Evolutionary conservation across 2,888 invertebrate genomes (phyloP), one percentile per base, ranked within the genome.

Genomic region (Oithona nana): DNA sequence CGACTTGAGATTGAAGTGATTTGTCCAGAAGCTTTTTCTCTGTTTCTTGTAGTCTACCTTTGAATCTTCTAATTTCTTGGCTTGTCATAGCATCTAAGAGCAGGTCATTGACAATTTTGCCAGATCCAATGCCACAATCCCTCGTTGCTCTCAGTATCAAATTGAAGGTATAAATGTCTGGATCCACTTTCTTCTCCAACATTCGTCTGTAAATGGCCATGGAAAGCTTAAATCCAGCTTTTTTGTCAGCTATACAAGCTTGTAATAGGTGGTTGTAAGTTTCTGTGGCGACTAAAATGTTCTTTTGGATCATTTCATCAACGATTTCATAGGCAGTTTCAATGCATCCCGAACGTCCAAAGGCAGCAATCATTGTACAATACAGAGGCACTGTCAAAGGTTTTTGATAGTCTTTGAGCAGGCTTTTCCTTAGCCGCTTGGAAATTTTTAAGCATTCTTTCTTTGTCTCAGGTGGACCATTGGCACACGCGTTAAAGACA

Each of bases 331-430:
- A 92, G 1, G 92, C 87, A 48, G 81, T 82, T 64, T 79, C 70
- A 22, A 88, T 71, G 71, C 88, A 84, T 0, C 86, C 85, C 73
- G 86, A 85, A 64, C 84, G 77, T 0, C 88, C 89, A 75, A 86
- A 94, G 1, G 89, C 88, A 75, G 66, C 92, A 31, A 93, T 86
- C 83, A 93, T 86, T 2, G 85, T 81, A 76, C 90, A 84, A 70
- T 87, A 92, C 69, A 84, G 87, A 16, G 39, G 39, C 6, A 39
- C 8, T 16, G 39, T 6, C 39, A 39, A 39, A 39, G 39, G 39
- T 6, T 81, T 80, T 1, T 80, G 72, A 71, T 88, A 88, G 2
- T 86, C 81, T 20, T 59, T 59, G 16, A 16, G 16, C 54, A 54
- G 3, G 20, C 22, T 48, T 13, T 26, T 49, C 50, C 50, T 59